Percentiles rank a stretch among this genome's conserved stretches.
Conservation (phyloP, 2,797 vertebrate genomes). For the Coreius guichenoti region DNA sequence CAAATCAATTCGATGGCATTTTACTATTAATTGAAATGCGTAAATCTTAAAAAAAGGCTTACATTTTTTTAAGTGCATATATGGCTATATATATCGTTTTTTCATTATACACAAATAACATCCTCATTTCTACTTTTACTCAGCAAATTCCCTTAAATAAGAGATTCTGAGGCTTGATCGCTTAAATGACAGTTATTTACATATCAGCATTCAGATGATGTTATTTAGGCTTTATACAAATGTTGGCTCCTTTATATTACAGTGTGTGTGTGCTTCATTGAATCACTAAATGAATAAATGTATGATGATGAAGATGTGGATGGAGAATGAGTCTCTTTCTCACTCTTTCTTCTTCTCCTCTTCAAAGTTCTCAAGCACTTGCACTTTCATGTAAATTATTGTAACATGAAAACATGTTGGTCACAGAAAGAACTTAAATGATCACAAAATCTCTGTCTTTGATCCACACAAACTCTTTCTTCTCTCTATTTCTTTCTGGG, state of each 20-base stretch:
- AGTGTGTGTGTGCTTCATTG: background rate
- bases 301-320: background rate
- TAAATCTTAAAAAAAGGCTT: too few relatives aligned
- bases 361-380: background rate
- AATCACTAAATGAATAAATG: background rate
- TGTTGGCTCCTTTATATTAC: background rate
- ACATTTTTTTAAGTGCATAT: too few relatives aligned
- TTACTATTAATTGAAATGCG: too few relatives aligned
- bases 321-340: too few relatives aligned
- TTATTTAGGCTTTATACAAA: background rate
- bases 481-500: background rate
- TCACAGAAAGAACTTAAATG: background rate
- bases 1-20: too few relatives aligned
- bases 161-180: background rate
- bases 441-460: slow-evolving; percentile 5
- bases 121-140: background rate
- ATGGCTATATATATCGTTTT: too few relatives aligned
- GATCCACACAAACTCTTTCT: slow-evolving; percentile 19
- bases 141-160: background rate
- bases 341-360: background rate
- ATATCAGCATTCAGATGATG: background rate
- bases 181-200: background rate
- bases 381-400: background rate
- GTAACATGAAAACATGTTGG: background rate
- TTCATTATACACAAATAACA: too few relatives aligned